Percentiles rank a stretch among this genome's conserved stretches.
Conservation (phyloP, 2,888 invertebrate genomes). For the Aphodius granarius region DNA sequence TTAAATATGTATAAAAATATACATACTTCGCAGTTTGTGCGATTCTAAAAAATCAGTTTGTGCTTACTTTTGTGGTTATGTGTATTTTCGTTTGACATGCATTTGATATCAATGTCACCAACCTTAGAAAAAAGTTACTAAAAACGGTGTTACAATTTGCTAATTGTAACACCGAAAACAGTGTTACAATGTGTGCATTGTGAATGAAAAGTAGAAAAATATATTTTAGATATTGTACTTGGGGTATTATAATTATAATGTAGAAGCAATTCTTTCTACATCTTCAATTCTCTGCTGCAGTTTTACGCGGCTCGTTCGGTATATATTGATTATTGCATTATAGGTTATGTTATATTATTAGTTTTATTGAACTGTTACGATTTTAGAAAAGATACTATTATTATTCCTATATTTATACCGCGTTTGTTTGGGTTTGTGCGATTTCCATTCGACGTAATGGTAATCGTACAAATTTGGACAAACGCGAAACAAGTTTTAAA, state of each 20-base stretch:
- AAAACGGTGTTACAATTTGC: no score
- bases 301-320: slow-evolving; percentile 23
- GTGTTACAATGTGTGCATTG: no score
- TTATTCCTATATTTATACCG: not conserved
- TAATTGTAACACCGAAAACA: no score
- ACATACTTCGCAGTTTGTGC: no score
- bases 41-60: no score
- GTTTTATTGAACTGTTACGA: not conserved
- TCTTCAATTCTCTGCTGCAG: slow-evolving; percentile 24
- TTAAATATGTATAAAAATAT: no score
- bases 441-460: not conserved
- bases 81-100: no score
- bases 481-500: not conserved
- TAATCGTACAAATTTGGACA: not conserved
- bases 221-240: slow-evolving; percentile 21
- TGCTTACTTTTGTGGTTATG: no score
- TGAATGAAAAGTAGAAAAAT: no score
- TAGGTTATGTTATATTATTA: not conserved
- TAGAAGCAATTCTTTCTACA: slow-evolving; percentile 24
- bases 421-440: not conserved
- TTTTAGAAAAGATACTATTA: not conserved
- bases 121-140: no score
- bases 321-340: not conserved
- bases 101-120: no score
- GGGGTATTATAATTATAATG: slow-evolving; percentile 21